Evolutionary conservation across 2,888 invertebrate genomes (phyloP).

Genomic region (Punctoribates punctum): DNA sequence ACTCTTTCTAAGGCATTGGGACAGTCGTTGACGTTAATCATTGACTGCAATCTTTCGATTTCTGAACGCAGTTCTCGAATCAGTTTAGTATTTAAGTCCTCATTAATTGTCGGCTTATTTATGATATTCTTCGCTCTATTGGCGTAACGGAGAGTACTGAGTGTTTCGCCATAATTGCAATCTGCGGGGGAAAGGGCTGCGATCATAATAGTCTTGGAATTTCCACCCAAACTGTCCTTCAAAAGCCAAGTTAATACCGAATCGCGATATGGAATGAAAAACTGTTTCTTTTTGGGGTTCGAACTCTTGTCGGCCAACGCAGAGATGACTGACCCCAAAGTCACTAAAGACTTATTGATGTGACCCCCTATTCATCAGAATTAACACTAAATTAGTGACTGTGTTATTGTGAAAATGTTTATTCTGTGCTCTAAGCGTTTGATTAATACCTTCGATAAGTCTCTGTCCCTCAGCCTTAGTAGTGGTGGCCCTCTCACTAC

Average conservation of each 20-base stretch:
- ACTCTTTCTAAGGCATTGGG: slow-evolving; percentile 62
- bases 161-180: slow-evolving; percentile 80
- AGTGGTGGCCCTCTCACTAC: slow-evolving; percentile 81
- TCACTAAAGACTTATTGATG: slow-evolving; percentile 83
- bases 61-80: slow-evolving; percentile 79
- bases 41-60: slow-evolving; percentile 58
- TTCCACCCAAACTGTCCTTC: slow-evolving; percentile 82
- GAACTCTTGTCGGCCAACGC: slow-evolving; percentile 62
- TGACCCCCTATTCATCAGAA: neutral
- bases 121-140: slow-evolving; percentile 86
- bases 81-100: slow-evolving; percentile 80
- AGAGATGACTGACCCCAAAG: slow-evolving; percentile 80
- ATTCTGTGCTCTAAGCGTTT: neutral
- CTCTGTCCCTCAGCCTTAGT: slow-evolving; percentile 55
- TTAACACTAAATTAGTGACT: neutral
- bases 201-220: slow-evolving; percentile 87
- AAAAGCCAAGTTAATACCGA: slow-evolving; percentile 82
- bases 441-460: slow-evolving; percentile 52
- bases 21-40: slow-evolving; percentile 21
- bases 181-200: slow-evolving; percentile 74
- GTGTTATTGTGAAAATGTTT: too few relatives aligned
- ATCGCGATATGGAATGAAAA: slow-evolving; percentile 73
- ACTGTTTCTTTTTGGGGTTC: neutral
- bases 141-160: slow-evolving; percentile 79
- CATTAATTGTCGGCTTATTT: slow-evolving; percentile 84